Base-by-base conservation (phyloP, 2,888 invertebrate genomes). In the Argyresthia goedartella region DNA sequence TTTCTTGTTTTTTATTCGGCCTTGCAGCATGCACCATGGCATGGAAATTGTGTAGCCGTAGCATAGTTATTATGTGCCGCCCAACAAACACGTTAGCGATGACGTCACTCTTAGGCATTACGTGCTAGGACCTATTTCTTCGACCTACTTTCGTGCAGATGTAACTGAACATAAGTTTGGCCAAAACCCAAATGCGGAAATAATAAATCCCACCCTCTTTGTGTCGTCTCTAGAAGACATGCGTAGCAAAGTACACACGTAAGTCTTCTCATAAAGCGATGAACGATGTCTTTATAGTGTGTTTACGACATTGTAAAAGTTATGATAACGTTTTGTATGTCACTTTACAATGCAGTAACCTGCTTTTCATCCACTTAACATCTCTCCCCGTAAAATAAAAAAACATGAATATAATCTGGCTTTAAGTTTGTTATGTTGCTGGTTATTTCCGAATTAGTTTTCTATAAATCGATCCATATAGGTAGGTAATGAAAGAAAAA, bases 71-170 rank as follows among this genome's bases (percentile, higher is more conserved):
- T 25, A 25, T 25, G 25, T 25, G 25, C 25, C 25, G 25, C 25
- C 25, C 25, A 25, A 6, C 25, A 25, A 25, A 25, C 25, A 25
- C 25, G 25, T 25, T 25, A 2, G 2, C 6, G 25, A 16, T 49
- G 49, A 49, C 49, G 49, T 49, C 49, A 49, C 11, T 34, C 25
- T 25, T 25, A 25, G 25, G 25, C 25, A 25, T 8, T n/a, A 34
- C 34, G 34, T 9, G 13, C 10, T 16, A 49, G 36, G 60, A 67
- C 67, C 66, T 73, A 71, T 71, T 66, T 75, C 69, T 72, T 57
- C 76, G 82, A 80, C 81, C 82, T 76, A 82, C 69, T 76, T 81
- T 69, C 60, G 60, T 64, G 52, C 63, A 63, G 63, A 71, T 64
- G 52, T 52, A 51, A 58, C 64, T 71, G 76, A 74, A 79, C 74